Evolutionary conservation across 2,888 invertebrate species (phyloP), one percentile per base, ranked within the genome.

Genomic region (Bellardia pandia): DNA sequence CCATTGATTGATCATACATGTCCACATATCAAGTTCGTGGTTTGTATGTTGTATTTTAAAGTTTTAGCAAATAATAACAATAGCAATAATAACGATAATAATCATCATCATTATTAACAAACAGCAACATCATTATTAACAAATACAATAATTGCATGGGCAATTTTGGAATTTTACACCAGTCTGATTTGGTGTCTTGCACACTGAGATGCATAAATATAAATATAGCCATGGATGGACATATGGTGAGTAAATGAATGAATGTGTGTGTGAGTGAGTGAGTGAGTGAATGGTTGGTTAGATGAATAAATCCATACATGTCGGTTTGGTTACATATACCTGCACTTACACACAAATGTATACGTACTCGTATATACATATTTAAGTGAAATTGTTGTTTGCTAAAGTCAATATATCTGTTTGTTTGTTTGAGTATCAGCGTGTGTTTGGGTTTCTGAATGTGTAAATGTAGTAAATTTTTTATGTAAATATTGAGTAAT

Each of bases 1-100:
- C 93, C 93, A 92, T 92, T 93, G 93, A 93, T 93, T 93, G 93
- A 93, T 93, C 93, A 92, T 91, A 92, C 92, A 91, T 89, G 90
- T 90, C 91, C 91, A 90, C 90, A 91, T 90, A 92, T 92, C 91
- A 91, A 90, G 90, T 89, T 90, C 88, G 90, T 90, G 91, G 90
- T 90, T 91, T 90, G 74, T 74, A 76, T 84, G 78, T 37, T 4
- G 37, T 77, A 76, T 79, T 86, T 86, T 85, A 82, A 76, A 85
- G 58, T 85, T 87, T 85, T 85, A 82, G 74, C 86, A 77, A 78
- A 87, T 82, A 87, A 77, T 71, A 77, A 77, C 71, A 64, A 72
- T 33, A 82, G 51, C 40, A n/a, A 69, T 83, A n/a, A 83, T 77
- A 23, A 14, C 40, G 30, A 56, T 76, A 7, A 69, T 60, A 58